Conservation (phyloP, 2,797 vertebrate species). For the Spinus olivaceus region DNA sequence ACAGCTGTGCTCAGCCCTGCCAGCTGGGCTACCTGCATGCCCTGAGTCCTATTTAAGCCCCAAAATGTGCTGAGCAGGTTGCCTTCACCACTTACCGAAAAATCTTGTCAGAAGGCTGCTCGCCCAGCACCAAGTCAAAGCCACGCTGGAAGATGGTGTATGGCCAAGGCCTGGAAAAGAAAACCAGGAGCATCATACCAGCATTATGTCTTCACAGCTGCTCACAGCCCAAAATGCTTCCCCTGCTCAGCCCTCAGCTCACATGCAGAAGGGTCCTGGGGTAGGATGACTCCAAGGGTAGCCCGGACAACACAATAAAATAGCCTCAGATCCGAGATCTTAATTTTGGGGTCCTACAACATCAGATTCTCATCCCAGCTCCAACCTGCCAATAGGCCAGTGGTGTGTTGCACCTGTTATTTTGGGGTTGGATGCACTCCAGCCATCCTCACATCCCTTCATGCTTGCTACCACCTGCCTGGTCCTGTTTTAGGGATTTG, state of each 20-base stretch:
- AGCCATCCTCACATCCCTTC: neutral
- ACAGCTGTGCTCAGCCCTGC: neutral
- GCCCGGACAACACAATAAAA: neutral
- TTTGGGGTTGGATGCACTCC: neutral
- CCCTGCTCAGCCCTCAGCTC: neutral
- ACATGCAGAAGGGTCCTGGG: neutral
- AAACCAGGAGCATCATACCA: neutral
- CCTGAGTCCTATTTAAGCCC: accelerated
- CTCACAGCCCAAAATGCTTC: neutral
- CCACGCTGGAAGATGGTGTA: conserved; percentile 99
- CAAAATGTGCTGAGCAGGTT: neutral
- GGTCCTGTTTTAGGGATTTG: neutral
- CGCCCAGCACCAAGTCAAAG: conserved; percentile 97
- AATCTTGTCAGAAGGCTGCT: conserved; percentile 98
- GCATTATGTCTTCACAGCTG: too few species aligned
- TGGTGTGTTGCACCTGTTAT: neutral
- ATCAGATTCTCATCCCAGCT: neutral
- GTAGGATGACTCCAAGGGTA: neutral
- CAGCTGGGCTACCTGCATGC: neutral
- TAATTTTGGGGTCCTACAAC: neutral
- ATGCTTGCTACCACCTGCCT: accelerated
- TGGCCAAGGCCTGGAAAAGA: conserved; percentile 89
- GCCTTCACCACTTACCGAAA: conserved; percentile 84
- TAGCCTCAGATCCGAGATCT: neutral
- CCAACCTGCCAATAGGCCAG: accelerated